phyloP scores from a whole-genome alignment of 1,140 invertebrate species.

The Batillaria attramentaria region DNA sequence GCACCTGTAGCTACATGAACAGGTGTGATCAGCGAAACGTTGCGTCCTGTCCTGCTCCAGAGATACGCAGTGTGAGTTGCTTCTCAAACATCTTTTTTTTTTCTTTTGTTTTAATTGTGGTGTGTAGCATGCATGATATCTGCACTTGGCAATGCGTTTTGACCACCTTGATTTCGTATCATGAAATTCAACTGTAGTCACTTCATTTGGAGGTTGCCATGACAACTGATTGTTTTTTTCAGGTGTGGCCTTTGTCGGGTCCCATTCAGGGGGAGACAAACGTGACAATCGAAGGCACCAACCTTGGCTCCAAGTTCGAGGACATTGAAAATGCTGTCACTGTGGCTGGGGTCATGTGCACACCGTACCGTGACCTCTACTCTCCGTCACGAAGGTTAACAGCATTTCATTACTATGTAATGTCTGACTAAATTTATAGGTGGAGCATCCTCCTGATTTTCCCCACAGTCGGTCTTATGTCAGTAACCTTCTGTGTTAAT shows the following conservation, averaged over 20 bases:
- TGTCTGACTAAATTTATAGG: too few relatives aligned
- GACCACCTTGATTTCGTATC: not conserved
- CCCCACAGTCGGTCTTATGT: too few relatives aligned
- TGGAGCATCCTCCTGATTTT: too few relatives aligned
- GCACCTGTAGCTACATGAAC: constrained; percentile 46
- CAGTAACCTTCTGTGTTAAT: too few relatives aligned
- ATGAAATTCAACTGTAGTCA: not conserved
- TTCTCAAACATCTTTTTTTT: not conserved
- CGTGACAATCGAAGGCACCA: constrained; percentile 95
- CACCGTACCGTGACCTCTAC: constrained; percentile 83
- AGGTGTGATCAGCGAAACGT: constrained; percentile 23
- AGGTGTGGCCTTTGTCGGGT: constrained; percentile 93
- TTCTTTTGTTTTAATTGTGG: not conserved
- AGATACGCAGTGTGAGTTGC: constrained; percentile 43
- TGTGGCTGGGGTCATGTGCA: constrained; percentile 91
- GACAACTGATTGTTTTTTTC: constrained; percentile 47
- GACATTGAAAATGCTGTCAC: constrained; percentile 93
- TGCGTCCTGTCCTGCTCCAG: constrained; percentile 51
- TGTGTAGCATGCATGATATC: not conserved
- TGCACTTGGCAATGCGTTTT: too few relatives aligned
- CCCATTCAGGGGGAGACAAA: constrained; percentile 97
- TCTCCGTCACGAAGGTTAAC: constrained; percentile 86
- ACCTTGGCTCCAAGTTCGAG: constrained; percentile 91
- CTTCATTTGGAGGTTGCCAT: not conserved
- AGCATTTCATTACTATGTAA: too few relatives aligned